Percentiles rank a stretch among this genome's conserved stretches.
These are phyloP conservation scores for Pheosia tremula DNA, from an alignment of 2,888 invertebrate species.

Conservation along the genomic window DNA sequence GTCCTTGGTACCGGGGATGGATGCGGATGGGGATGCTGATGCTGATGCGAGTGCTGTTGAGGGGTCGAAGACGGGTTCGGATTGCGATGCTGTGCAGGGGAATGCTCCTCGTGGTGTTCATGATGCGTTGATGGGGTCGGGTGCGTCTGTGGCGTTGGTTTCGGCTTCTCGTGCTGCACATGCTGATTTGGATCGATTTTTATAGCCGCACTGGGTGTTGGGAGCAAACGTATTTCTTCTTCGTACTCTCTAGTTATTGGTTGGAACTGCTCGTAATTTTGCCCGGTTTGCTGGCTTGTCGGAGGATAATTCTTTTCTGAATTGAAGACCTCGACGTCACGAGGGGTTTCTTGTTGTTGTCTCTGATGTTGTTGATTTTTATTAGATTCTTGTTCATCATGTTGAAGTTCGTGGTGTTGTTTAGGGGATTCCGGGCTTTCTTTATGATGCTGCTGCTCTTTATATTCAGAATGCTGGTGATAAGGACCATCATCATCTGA, in stretches of 20 bases:
- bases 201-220: slow-evolving; percentile 54
- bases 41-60: slow-evolving; percentile 29
- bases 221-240: slow-evolving; percentile 58
- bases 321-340: slow-evolving; percentile 4
- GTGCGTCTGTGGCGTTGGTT: slow-evolving; percentile 30
- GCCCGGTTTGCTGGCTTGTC: slow-evolving; percentile 31
- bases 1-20: slow-evolving; percentile 17
- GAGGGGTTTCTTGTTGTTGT: slow-evolving; percentile 11
- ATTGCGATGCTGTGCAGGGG: not conserved
- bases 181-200: slow-evolving; percentile 64
- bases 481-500: slow-evolving; percentile 36
- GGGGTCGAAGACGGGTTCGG: slow-evolving; percentile 20
- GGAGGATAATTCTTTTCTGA: slow-evolving; percentile 30
- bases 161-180: slow-evolving; percentile 35
- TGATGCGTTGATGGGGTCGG: slow-evolving; percentile 6
- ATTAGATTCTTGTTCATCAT: slow-evolving; percentile 26
- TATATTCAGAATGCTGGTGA: slow-evolving; percentile 19
- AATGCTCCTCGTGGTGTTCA: slow-evolving; percentile 15
- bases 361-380: slow-evolving; percentile 15
- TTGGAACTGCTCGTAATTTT: slow-evolving; percentile 44
- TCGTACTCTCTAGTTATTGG: slow-evolving; percentile 59
- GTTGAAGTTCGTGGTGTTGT: slow-evolving; percentile 25
- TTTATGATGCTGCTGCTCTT: slow-evolving; percentile 16
- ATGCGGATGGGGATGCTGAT: slow-evolving; percentile 21
- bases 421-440: slow-evolving; percentile 13